These are phyloP conservation scores for Epistrophella euchroma DNA, from an alignment of 2,888 invertebrate genomes.

Conservation along the genomic window DNA sequence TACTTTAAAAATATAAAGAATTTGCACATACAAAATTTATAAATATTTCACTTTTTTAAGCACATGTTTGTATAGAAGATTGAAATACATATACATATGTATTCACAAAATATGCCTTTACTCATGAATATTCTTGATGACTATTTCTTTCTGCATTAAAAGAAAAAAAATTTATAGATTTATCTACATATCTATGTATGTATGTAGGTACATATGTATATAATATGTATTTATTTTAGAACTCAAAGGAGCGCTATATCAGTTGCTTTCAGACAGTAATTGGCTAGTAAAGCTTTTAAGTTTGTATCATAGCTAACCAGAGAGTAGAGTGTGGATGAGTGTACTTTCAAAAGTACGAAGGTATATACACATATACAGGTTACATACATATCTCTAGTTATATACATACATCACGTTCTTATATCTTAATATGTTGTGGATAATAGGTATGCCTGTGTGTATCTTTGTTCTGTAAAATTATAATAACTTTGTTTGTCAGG, in stretches of 20 bases:
- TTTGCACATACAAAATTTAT: too few species aligned
- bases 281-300: conserved; percentile 77
- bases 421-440: conserved; percentile 35
- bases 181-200: too few species aligned
- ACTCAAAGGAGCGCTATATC: conserved; percentile 29
- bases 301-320: conserved; percentile 68
- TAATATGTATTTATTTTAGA: neutral
- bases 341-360: neutral
- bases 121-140: neutral
- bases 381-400: neutral
- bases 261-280: conserved; percentile 78
- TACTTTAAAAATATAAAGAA: too few species aligned
- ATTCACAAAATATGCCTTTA: too few species aligned
- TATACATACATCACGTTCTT: conserved; percentile 7
- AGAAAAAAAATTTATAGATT: neutral
- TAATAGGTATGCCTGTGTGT: conserved; percentile 2
- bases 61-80: too few species aligned
- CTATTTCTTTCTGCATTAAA: neutral
- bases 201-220: neutral
- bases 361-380: neutral
- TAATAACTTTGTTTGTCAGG: conserved; percentile 48
- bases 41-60: too few species aligned
- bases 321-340: neutral
- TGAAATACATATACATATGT: too few species aligned
- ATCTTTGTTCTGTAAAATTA: neutral